These are phyloP conservation scores for Psilopogon haemacephalus DNA, from an alignment of 2,113 vertebrate species.

Conservation along the genomic window DNA sequence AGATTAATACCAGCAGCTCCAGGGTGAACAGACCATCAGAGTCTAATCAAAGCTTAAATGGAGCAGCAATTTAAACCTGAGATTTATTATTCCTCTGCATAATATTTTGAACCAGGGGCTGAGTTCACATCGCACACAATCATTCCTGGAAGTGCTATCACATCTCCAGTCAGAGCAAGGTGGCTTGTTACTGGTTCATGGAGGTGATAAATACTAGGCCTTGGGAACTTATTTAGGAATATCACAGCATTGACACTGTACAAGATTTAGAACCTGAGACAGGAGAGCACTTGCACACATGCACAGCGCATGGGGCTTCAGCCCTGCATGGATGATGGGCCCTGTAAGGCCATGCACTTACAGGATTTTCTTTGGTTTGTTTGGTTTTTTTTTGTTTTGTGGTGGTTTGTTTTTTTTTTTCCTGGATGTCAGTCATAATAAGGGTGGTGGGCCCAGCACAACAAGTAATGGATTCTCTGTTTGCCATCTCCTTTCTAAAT, in stretches of 20 bases:
- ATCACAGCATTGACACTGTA: neutral
- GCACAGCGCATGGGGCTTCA: neutral
- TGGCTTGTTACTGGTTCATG: conserved; percentile 26
- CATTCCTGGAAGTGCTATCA: conserved; percentile 58
- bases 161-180: conserved; percentile 27
- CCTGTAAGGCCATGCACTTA: neutral
- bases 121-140: conserved; percentile 58
- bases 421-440: neutral
- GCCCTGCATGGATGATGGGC: neutral
- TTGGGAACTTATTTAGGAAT: neutral
- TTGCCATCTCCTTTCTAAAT: neutral
- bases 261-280: conserved; percentile 11
- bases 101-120: conserved; percentile 53
- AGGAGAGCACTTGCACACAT: neutral
- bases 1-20: conserved; percentile 66
- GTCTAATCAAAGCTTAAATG: conserved; percentile 65
- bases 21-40: conserved; percentile 64
- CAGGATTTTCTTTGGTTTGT: too few species aligned
- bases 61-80: conserved; percentile 65
- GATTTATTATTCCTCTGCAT: conserved; percentile 56
- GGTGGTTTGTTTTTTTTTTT: neutral
- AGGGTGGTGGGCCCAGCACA: neutral
- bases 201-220: conserved; percentile 22
- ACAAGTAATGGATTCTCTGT: neutral
- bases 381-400: too few species aligned